Base-by-base conservation (phyloP, 1,140 invertebrate genomes). In the Nymphalis io region DNA sequence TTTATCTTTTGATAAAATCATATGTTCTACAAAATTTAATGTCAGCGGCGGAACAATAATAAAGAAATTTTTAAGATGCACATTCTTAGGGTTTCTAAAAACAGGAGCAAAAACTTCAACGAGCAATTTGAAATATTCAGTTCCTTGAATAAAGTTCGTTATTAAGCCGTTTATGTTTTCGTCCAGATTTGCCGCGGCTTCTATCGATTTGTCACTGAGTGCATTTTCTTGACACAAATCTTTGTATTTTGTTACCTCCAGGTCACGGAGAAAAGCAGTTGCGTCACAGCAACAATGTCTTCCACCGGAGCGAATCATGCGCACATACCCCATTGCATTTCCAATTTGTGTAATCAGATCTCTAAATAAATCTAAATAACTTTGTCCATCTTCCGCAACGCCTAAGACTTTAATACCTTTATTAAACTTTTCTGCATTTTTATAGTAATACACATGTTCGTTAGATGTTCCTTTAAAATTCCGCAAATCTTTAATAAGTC, bases 241-340 rank as follows among this genome's bases (percentile, higher is more conserved):
- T 81, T 94, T 92, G 74, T 98, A 91, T 27, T 94, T 91, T 39
- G 95, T 93, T 57, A 95, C 93, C 69, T 97, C 95, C 0, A 98
- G 93, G 85, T 96, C 95, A 2, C 98, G 97, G 67, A 99, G 93
- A 89, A 98, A 99, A 3, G 96, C 94, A 27, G 97, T 96, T 0
- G 97, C 97, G 85, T 97, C 96, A 0, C 97, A 96, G 78, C 97
- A 97, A 70, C 97, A 98, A 84, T 99, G 96, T 11, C 98, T 93
- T 13, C 97, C 97, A 5, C 98, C 99, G 4, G 98, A 98, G 69
- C 97, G 94, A 57, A 99, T 96, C 87, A 99, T 95, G 42, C 99
- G 93, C 1, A 99, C 97, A 86, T 99, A 99, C 8, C 98, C 98
- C 93, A 99, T 95, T 1, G 98, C 97, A 93, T 99, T 99, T 13